Conservation (phyloP, 2,113 vertebrate genomes). For the Lampris megalopsis region DNA sequence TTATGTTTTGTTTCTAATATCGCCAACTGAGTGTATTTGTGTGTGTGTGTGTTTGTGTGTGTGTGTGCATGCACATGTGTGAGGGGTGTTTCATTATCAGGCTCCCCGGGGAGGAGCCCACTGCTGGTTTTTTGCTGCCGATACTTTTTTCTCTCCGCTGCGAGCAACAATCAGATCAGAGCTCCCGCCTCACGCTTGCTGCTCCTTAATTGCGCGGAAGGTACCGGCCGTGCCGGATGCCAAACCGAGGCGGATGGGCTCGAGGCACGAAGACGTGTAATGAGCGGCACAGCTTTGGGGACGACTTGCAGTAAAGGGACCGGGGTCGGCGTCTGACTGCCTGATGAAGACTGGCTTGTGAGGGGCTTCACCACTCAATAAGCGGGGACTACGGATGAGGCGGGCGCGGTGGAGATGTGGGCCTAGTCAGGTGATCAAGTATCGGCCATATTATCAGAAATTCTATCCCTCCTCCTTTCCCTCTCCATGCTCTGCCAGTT, state of each 20-base stretch:
- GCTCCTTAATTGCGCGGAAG: constrained; percentile 55
- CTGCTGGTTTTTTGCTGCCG: constrained; percentile 14
- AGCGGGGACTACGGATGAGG: constrained; percentile 41
- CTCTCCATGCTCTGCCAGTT: constrained; percentile 17
- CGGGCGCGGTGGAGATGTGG: constrained; percentile 10
- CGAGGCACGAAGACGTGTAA: constrained; percentile 22
- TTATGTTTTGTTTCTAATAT: constrained; percentile 43
- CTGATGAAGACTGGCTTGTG: constrained; percentile 54
- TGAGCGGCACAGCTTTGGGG: constrained; percentile 40
- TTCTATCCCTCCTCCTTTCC: constrained; percentile 34
- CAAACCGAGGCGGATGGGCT: not conserved
- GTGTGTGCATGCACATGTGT: constrained; percentile 27
- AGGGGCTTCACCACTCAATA: constrained; percentile 50
- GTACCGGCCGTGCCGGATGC: constrained; percentile 3
- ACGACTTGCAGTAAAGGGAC: constrained; percentile 3
- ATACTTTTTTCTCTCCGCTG: constrained; percentile 2
- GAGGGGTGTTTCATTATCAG: constrained; percentile 75
- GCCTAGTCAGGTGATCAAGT: constrained; percentile 26
- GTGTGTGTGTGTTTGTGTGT: not conserved
- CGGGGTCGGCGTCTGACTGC: constrained; percentile 7
- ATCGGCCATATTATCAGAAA: constrained; percentile 17
- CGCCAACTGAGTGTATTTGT: constrained; percentile 4
- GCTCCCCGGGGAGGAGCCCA: constrained; percentile 53
- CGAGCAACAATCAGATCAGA: constrained; percentile 52
- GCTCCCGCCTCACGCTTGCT: constrained; percentile 33